A percentile compares a stretch with the other conserved stretches of the same genome.
Evolutionary conservation across 2,113 vertebrate genomes (phyloP).

Genomic region (Phocoena sinus): DNA sequence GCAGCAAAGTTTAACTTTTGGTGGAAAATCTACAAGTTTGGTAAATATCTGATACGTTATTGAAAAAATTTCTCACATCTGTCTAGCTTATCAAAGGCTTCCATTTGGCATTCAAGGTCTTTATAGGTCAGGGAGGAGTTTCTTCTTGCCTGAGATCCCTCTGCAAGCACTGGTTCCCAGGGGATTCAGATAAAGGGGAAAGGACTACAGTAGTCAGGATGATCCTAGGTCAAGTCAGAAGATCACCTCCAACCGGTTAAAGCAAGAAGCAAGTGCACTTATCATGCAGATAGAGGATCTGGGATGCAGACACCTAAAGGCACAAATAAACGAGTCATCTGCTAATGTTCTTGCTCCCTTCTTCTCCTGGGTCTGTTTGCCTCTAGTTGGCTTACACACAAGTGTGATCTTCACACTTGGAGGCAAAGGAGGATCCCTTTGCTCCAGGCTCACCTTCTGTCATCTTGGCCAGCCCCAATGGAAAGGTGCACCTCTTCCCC

Average conservation of each 20-base stretch:
- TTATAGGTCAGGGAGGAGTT: neutral
- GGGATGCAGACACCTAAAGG: too few relatives aligned
- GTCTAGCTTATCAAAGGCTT: neutral
- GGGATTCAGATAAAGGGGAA: neutral
- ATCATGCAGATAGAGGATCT: neutral
- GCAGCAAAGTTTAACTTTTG: neutral
- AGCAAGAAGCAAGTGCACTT: neutral
- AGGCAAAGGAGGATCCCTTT: too few relatives aligned
- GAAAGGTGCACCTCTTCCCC: rapidly evolving
- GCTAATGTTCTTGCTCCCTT: too few relatives aligned
- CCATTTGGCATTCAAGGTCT: neutral
- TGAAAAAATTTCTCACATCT: neutral
- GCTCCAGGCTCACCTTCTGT: neutral
- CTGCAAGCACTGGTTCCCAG: rapidly evolving
- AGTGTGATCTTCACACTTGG: too few relatives aligned
- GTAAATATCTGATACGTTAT: neutral
- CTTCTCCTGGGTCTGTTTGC: too few relatives aligned
- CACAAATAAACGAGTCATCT: neutral
- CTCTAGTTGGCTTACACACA: neutral
- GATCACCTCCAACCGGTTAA: neutral
- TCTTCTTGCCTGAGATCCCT: neutral
- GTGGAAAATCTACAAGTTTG: neutral
- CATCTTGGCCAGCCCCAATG: rapidly evolving
- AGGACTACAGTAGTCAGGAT: neutral
- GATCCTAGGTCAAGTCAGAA: neutral